Base-by-base conservation (phyloP, 2,113 vertebrate species). In the Sialia sialis region DNA sequence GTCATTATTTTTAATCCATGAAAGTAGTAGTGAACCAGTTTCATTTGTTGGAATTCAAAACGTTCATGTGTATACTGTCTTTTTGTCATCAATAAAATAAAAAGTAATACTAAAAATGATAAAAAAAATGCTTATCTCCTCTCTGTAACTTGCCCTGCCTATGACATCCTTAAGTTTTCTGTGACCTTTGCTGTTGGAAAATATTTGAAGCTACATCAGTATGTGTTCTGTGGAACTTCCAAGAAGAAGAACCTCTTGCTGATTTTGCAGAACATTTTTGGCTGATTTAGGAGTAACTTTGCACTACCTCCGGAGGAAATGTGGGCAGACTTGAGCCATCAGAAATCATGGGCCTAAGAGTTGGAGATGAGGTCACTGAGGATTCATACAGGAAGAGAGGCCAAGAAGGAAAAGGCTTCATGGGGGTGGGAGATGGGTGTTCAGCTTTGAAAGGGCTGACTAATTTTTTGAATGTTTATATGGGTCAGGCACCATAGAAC, bases 221-320 rank as follows among this genome's bases (percentile, higher is more conserved):
- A 6, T 16, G 6, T 66, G 29, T 16, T 74, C 8, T 0, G 0
- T 84, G 48, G 17, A 36, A 21, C 43, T 75, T 52, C 4, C 3
- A 25, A 20, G 51, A 26, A 17, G 8, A 68, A 27, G 7, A 54
- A 20, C 29, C 15, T 69, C 25, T 59, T 49, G 10, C 19, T 82
- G 48, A 54, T 68, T 85, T 82, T 85, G 16, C n/a, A 68, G 62
- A 44, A 79, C 20, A 7, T 76, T 72, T 67, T 74, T 68, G 16
- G 2, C 34, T 59, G 48, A 30, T 55, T 30, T 26, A 69, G 78
- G 20, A 38, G 20, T 69, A 81, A 52, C 5, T 43, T 38, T 67
- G 1, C n/a, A 41, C 4, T 58, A 0, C 25, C 8, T 83, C 6
- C 23, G 34, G 32, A 79, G 22, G 13, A 79, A 38, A 32, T 49